Evolutionary conservation across 2,113 vertebrate species (phyloP).

Genomic region (Porphyrio hochstetteri): DNA sequence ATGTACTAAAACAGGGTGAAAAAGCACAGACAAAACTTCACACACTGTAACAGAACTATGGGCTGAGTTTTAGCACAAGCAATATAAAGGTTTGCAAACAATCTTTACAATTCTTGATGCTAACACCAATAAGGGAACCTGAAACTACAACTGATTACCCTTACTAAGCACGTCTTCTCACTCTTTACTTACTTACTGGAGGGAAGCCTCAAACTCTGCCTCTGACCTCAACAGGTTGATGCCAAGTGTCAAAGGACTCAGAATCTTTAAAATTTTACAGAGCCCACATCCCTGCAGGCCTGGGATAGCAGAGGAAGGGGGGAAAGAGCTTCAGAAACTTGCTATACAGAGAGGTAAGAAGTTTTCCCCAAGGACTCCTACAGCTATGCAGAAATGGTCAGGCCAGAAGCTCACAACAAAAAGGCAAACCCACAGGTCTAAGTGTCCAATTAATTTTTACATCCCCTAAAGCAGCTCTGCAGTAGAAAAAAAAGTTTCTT

Average conservation of each 20-base stretch:
- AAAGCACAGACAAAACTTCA: not conserved
- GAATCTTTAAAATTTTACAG: not conserved
- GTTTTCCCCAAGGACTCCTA: not conserved
- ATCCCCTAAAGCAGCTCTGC: not conserved
- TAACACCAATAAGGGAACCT: not conserved
- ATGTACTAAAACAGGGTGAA: constrained; percentile 84
- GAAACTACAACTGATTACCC: not conserved
- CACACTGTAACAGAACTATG: not conserved
- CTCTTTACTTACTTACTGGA: not conserved
- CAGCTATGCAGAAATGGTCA: not conserved
- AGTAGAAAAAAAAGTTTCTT: not conserved
- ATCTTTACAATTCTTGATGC: not conserved
- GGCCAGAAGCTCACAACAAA: not conserved
- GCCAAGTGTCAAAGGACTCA: not conserved
- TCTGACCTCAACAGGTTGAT: not conserved
- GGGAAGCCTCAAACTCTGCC: not conserved
- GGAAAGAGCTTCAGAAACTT: not conserved
- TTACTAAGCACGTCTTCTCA: not conserved
- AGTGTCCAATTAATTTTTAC: not conserved
- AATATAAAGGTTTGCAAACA: not conserved
- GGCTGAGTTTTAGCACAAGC: not conserved
- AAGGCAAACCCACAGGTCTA: not conserved
- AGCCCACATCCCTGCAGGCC: not conserved
- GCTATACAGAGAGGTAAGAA: not conserved
- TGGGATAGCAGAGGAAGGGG: not conserved